Evolutionary conservation across 1,140 invertebrate genomes (phyloP), one percentile per base, ranked within the genome.

Genomic region (Thaumetopoea pityocampa): DNA sequence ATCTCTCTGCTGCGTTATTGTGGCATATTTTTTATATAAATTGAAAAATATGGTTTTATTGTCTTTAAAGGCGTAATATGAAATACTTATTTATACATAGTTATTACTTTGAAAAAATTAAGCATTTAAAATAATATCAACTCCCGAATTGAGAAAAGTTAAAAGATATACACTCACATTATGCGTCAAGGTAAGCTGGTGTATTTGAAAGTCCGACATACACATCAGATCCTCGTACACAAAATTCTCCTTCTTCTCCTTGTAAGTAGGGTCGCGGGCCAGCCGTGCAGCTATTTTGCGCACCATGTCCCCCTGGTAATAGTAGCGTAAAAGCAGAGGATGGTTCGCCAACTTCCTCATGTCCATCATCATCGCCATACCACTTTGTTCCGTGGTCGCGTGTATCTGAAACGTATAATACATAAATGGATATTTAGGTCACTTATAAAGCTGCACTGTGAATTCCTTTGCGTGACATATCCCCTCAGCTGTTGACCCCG

Each of bases 151-250:
- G n/a, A n/a, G n/a, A 43, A 14, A 6, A 41, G 23, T 43, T 6
- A 12, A 18, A 33, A 28, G 6, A 29, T 3, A 38, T 23, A 20
- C 23, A 74, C 70, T 71, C 79, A 91, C 90, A 55, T 87, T 86
- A 58, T 90, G 91, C 8, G 85, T 78, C 37, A 87, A 82, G 23
- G 94, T 92, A 7, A 97, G 74, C 48, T 92, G 90, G 76, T 95
- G 92, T 36, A 98, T 91, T 66, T 97, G 93, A 83, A 96, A 98
- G 85, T 99, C 97, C 0, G 94, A 96, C 88, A 94, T 90, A 57
- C 91, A 92, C 9, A 89, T 79, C 63, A 99, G 87, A 72, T 98
- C 96, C 61, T 98, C 95, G 26, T 92, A 91, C 34, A 97, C 91
- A 47, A 96, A 92, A 16, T 96, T 86, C 15, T 90, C 86, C 67